Evolutionary conservation across 2,113 vertebrate species (phyloP).

Genomic region (Bucco capensis): DNA sequence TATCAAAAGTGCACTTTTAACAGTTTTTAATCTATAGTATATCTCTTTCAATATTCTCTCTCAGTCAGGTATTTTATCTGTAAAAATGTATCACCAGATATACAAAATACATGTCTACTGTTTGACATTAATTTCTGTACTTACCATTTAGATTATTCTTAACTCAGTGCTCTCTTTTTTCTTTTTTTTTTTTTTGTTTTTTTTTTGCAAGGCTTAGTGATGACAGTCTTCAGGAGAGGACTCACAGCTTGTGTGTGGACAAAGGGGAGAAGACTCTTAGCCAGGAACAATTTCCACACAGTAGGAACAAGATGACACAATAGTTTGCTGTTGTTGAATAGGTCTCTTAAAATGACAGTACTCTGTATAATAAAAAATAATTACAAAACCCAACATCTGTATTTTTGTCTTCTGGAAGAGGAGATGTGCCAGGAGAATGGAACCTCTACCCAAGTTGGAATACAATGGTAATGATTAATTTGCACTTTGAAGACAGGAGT

Average conservation of each 20-base stretch:
- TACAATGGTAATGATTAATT: not conserved
- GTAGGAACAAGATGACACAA: not conserved
- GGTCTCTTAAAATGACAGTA: constrained; percentile 23
- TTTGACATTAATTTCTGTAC: constrained; percentile 22
- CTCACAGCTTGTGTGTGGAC: constrained; percentile 13
- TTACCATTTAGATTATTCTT: constrained; percentile 19
- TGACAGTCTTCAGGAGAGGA: constrained; percentile 16
- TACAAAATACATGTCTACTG: constrained; percentile 71
- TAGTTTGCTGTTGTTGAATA: not conserved
- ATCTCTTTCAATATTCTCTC: constrained; percentile 68
- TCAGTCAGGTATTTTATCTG: constrained; percentile 57
- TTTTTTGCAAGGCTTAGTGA: constrained; percentile 13
- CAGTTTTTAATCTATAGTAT: constrained; percentile 68
- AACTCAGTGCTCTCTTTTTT: constrained; percentile 1
- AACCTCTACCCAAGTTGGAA: not conserved
- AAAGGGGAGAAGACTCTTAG: constrained; percentile 15
- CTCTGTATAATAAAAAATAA: constrained; percentile 32
- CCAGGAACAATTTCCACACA: constrained; percentile 8
- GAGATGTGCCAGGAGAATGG: not conserved
- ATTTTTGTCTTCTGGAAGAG: not conserved
- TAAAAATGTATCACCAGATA: constrained; percentile 72
- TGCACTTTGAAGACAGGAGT: constrained; percentile 3
- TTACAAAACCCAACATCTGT: not conserved
- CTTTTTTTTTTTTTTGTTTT: not conserved
- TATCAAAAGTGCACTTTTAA: constrained; percentile 73